Conservation (phyloP, 1,140 invertebrate species). For the Halesus radiatus region DNA sequence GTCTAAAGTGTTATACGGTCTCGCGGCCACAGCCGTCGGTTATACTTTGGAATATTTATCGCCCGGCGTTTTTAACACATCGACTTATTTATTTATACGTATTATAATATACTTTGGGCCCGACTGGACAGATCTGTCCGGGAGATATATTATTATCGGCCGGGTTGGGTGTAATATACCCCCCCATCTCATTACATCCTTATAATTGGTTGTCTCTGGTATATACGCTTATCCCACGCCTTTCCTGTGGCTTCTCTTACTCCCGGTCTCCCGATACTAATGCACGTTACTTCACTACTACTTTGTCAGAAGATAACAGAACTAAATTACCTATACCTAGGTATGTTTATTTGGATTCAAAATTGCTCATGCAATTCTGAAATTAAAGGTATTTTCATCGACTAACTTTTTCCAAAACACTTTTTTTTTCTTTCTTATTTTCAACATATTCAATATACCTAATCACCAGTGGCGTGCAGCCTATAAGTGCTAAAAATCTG, state of each 20-base stretch:
- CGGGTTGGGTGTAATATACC: constrained; percentile 41
- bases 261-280: too few relatives aligned
- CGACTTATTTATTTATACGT: constrained; percentile 49
- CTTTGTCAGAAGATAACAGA: too few relatives aligned
- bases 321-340: too few relatives aligned
- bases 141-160: constrained; percentile 51
- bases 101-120: constrained; percentile 47
- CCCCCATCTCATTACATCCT: constrained; percentile 53
- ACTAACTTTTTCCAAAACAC: too few relatives aligned
- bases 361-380: too few relatives aligned
- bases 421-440: too few relatives aligned
- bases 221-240: constrained; percentile 38
- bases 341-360: too few relatives aligned
- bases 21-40: constrained; percentile 49
- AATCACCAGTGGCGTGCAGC: too few relatives aligned
- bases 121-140: constrained; percentile 52
- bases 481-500: too few relatives aligned
- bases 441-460: too few relatives aligned
- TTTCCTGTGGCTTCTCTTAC: not conserved
- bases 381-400: too few relatives aligned
- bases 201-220: constrained; percentile 55
- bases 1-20: not conserved
- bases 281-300: too few relatives aligned
- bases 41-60: constrained; percentile 52
- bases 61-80: constrained; percentile 53